A percentile compares a stretch with the other conserved stretches of the same genome.
These are phyloP conservation scores for Centroberyx gerrardi DNA, from an alignment of 2,797 vertebrate species.

Conservation along the genomic window DNA sequence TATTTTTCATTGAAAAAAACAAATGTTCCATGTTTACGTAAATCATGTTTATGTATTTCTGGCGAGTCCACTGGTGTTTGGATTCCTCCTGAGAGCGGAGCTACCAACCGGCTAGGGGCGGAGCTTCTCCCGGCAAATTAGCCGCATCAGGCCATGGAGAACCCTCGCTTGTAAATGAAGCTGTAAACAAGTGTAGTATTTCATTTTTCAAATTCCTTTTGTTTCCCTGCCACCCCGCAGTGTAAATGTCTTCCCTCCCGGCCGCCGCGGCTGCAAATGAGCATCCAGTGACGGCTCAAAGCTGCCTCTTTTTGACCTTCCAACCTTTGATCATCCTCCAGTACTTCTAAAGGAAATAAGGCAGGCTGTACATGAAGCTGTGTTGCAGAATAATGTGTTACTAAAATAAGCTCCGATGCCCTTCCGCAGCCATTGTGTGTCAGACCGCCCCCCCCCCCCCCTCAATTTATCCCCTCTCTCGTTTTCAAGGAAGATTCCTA, in stretches of 20 bases:
- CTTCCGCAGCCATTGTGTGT: constrained; percentile 65
- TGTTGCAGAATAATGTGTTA: constrained; percentile 47
- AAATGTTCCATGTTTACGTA: too few species aligned
- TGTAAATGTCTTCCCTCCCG: constrained; percentile 11
- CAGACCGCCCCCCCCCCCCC: constrained; percentile 60
- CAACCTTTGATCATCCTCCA: constrained; percentile 54
- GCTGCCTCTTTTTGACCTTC: constrained; percentile 51
- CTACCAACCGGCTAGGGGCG: too few species aligned
- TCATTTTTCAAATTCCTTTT: constrained; percentile 36
- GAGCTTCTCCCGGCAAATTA: too few species aligned
- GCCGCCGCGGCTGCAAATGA: constrained; percentile 30
- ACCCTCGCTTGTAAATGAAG: constrained; percentile 4
- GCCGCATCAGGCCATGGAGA: background rate
- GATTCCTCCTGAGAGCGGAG: background rate
- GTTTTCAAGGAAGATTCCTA: constrained; percentile 78
- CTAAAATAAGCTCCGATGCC: constrained; percentile 64
- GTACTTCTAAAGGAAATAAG: constrained; percentile 60
- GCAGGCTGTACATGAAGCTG: constrained; percentile 46
- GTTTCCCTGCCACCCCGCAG: constrained; percentile 29
- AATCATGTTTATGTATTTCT: constrained; percentile 1
- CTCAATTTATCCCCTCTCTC: constrained; percentile 71
- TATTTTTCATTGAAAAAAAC: background rate
- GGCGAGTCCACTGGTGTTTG: background rate
- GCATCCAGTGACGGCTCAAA: constrained; percentile 33
- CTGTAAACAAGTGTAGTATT: constrained; percentile 15